Base-by-base conservation (phyloP, 1,140 invertebrate genomes). In the Cryptotermes secundus region DNA sequence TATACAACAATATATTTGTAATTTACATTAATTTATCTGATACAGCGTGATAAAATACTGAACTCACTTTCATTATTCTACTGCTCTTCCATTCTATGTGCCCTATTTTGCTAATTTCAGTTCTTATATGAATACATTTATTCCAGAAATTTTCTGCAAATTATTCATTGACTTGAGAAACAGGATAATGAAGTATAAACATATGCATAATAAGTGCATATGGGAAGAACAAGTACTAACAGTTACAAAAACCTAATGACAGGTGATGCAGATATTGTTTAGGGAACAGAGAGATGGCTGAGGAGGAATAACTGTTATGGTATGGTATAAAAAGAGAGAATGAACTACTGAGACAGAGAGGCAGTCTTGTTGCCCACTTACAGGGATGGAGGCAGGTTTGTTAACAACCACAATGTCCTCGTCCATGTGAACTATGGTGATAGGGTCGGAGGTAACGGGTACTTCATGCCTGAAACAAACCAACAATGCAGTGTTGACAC, bases 351-450 rank as follows among this genome's bases (percentile, higher is more conserved):
- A 45, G 84, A 86, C 81, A 59, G 59, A 83, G 53, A 83, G 84
- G 82, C 82, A 38, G 85, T 85, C 85, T 83, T 53, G 85, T 83
- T 82, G 81, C 59, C 45, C 83, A 90, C 89, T 90, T 89, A 93
- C 97, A 91, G 99, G 99, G 92, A 99, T 98, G 90, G 98, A 99
- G 89, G 98, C 96, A 88, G 99, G 99, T 94, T 99, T 99, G 94
- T 99, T 98, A 90, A 99, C 96, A 90, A 99, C 99, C 90, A 99
- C 94, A 92, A 99, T 93, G 92, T 99, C 97, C 91, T 99, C 96
- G 93, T 97, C 97, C 93, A 99, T 97, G 92, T 97, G 95, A 89
- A 99, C 95, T 91, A 99, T 96, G 90, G 96, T 95, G 92, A 99
- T 96, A 89, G 95, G 95, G 92, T 96, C 94, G 90, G 95, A 96